Conservation (phyloP, 2,888 invertebrate species). For the Oeneis ivallda region DNA sequence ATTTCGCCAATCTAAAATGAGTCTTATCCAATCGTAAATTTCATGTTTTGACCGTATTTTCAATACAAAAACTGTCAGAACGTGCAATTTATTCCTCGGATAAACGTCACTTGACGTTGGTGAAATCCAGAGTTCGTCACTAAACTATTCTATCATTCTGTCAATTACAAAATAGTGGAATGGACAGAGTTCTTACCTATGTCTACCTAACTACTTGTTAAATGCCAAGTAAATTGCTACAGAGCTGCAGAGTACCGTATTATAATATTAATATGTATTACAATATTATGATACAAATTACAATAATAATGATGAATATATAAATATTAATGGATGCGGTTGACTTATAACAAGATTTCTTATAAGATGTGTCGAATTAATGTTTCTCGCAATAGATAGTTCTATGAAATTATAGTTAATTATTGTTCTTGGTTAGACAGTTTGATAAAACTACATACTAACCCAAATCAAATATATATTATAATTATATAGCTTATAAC, state of each 20-base stretch:
- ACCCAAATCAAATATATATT: too few relatives aligned
- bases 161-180: neutral
- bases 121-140: too few relatives aligned
- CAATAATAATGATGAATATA: slow-evolving; percentile 30
- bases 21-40: too few relatives aligned
- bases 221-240: slow-evolving; percentile 38
- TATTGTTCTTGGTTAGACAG: too few relatives aligned
- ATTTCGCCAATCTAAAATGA: too few relatives aligned
- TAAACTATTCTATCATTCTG: neutral
- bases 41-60: too few relatives aligned
- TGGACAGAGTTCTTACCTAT: neutral
- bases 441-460: too few relatives aligned
- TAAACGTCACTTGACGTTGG: too few relatives aligned
- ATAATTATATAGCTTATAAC: too few relatives aligned
- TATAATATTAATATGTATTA: slow-evolving; percentile 4
- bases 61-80: too few relatives aligned
- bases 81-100: too few relatives aligned
- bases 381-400: neutral
- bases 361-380: slow-evolving; percentile 3
- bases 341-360: slow-evolving; percentile 10
- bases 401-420: neutral
- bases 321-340: slow-evolving; percentile 14
- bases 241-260: slow-evolving; percentile 28
- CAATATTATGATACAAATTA: slow-evolving; percentile 17
- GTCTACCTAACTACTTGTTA: slow-evolving; percentile 42